Base-by-base conservation (phyloP, 2,888 invertebrate genomes). In the Eucriotettix oculatus region DNA sequence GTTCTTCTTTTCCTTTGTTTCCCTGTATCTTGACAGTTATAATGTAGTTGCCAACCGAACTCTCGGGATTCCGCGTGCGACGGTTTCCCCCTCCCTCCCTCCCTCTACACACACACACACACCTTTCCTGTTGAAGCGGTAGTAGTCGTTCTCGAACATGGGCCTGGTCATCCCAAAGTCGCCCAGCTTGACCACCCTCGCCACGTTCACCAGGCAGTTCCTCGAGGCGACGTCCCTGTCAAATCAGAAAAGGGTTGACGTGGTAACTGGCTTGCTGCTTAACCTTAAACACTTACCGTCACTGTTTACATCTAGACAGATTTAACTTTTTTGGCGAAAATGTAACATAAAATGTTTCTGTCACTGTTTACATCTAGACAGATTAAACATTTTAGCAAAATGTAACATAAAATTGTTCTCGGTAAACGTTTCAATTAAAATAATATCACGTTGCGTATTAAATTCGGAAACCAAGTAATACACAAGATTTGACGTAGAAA, bases 121-220 rank as follows among this genome's bases (percentile, higher is more conserved):
- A 70, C 88, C 87, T 75, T 87, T 89, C 64, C 91, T 82, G 69
- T 86, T 88, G 71, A 93, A 92, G 65, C 86, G 84, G 74, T 94
- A 94, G 72, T 92, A 92, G 72, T 92, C 92, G 65, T 86, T 87
- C 68, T 92, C 91, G 71, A 84, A 88, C 72, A 89, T 88, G 0
- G 88, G 85, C 54, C 94, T 79, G 2, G 93, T 87, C 93, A 94
- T 92, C 53, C 94, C 94, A 73, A 94, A 95, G 74, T 95, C 94
- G 2, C 87, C 89, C 44, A 87, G 78, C 77, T 87, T 80, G 70
- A 90, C 71, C 1, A 82, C 79, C 61, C 86, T 79, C 66, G 81
- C 80, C 73, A 87, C 83, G 73, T 85, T 85, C 11, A 90, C 84
- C 44, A 90, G 75, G 70, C 86, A 93, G 76, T 88, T 95, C 66